These are phyloP conservation scores for Orchesellides sinensis DNA, from an alignment of 2,888 invertebrate species.

Conservation along the genomic window DNA sequence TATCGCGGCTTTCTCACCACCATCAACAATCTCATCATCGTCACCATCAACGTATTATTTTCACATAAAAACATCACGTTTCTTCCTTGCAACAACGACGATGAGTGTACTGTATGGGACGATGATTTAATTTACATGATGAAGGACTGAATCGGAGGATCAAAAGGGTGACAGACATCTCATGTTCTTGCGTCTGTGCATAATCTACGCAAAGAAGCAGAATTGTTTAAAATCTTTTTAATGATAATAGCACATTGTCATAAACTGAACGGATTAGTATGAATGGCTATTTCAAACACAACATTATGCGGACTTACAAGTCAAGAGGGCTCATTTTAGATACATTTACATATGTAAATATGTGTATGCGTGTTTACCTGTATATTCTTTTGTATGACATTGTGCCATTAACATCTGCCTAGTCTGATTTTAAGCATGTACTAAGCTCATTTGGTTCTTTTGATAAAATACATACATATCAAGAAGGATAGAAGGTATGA, in stretches of 20 bases:
- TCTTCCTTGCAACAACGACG: background rate
- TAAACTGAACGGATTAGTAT: background rate
- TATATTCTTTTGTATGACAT: too few relatives aligned
- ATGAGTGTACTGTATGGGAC: too few relatives aligned
- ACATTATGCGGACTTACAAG: background rate
- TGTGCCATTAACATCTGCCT: too few relatives aligned
- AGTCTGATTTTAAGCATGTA: too few relatives aligned
- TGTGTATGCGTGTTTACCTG: too few relatives aligned
- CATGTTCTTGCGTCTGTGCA: background rate
- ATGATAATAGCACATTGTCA: slow-evolving; percentile 8
- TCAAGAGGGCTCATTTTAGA: slow-evolving; percentile 25
- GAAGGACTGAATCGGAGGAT: slow-evolving; percentile 19
- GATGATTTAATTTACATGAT: background rate
- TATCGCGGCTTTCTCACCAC: slow-evolving; percentile 31
- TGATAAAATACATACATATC: too few relatives aligned
- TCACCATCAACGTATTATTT: slow-evolving; percentile 50
- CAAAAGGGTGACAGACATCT: slow-evolving; percentile 25
- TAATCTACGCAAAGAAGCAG: too few relatives aligned
- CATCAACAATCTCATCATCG: slow-evolving; percentile 38
- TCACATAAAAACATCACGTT: slow-evolving; percentile 39
- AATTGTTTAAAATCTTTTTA: slow-evolving; percentile 1
- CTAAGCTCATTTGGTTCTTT: too few relatives aligned
- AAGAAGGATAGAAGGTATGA: too few relatives aligned
- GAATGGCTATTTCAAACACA: too few relatives aligned
- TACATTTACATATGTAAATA: background rate